Evolutionary conservation across 2,113 vertebrate genomes (phyloP).

Genomic region (Boleophthalmus pectinirostris): DNA sequence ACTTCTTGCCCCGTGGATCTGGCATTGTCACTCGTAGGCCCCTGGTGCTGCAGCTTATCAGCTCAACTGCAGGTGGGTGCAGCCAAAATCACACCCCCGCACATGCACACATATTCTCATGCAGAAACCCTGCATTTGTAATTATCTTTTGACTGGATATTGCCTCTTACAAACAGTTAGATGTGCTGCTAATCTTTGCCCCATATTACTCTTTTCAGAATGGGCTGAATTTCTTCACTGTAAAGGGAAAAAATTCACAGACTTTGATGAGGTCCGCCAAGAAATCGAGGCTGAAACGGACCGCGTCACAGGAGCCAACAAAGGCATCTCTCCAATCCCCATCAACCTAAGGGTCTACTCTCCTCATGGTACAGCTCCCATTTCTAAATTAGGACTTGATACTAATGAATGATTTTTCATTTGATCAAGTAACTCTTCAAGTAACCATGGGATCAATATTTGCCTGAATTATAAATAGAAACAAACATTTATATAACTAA

Average conservation of each 20-base stretch:
- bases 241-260: conserved; percentile 93
- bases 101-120: conserved; percentile 22
- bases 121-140: conserved; percentile 7
- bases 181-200: conserved; percentile 31
- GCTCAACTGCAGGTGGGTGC: conserved; percentile 71
- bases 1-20: conserved; percentile 82
- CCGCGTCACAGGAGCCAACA: conserved; percentile 91
- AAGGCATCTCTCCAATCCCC: conserved; percentile 92
- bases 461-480: not conserved
- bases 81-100: conserved; percentile 39
- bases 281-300: conserved; percentile 95
- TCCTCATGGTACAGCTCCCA: conserved; percentile 81
- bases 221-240: conserved; percentile 95
- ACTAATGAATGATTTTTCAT: conserved; percentile 13
- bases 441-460: conserved; percentile 1
- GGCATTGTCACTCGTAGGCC: conserved; percentile 80
- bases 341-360: conserved; percentile 92
- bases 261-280: conserved; percentile 92
- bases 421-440: not conserved
- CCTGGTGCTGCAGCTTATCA: conserved; percentile 82
- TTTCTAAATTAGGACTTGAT: conserved; percentile 7
- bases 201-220: conserved; percentile 68
- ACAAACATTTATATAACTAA: not conserved
- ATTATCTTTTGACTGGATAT: conserved; percentile 18
- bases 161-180: conserved; percentile 10